Conservation (phyloP, 1,140 invertebrate species). For the Camponotus floridanus region DNA sequence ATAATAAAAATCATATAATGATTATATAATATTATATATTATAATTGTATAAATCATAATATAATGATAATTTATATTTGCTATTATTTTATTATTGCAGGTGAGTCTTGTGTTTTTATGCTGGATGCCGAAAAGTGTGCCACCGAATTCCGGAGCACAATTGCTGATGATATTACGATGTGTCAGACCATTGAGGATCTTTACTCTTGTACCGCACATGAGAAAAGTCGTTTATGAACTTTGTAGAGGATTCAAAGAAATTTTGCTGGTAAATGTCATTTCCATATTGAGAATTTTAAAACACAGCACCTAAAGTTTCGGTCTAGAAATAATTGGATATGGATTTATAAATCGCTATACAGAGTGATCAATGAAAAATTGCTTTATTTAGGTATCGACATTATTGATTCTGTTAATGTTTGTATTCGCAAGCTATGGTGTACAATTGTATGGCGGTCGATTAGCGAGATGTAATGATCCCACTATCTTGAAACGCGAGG, state of each 20-base stretch:
- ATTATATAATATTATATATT: constrained; percentile 2
- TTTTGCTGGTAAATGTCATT: constrained; percentile 91
- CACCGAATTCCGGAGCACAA: constrained; percentile 96
- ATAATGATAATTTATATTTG: background rate
- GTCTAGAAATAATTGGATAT: background rate
- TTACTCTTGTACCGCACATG: constrained; percentile 99
- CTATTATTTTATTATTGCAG: constrained; percentile 83
- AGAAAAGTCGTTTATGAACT: constrained; percentile 99
- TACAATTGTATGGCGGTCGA: constrained; percentile 98
- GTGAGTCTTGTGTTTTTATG: constrained; percentile 97
- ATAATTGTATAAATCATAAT: background rate
- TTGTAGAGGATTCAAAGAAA: constrained; percentile 99
- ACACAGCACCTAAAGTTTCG: background rate
- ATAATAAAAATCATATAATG: no score
- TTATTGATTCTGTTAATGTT: constrained; percentile 99
- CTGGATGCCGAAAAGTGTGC: constrained; percentile 98
- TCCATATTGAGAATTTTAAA: background rate
- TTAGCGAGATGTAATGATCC: constrained; percentile 99
- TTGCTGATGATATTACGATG: constrained; percentile 98
- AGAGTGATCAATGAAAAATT: constrained; percentile 91
- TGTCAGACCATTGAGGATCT: constrained; percentile 97
- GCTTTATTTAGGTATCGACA: constrained; percentile 95
- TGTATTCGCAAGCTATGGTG: constrained; percentile 99
- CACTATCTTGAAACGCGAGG: constrained; percentile 92
- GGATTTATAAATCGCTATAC: constrained; percentile 12